A percentile compares a stretch with the other conserved stretches of the same genome.
phyloP scores from a whole-genome alignment of 2,113 vertebrate genomes.

The Ptilonorhynchus violaceus region DNA sequence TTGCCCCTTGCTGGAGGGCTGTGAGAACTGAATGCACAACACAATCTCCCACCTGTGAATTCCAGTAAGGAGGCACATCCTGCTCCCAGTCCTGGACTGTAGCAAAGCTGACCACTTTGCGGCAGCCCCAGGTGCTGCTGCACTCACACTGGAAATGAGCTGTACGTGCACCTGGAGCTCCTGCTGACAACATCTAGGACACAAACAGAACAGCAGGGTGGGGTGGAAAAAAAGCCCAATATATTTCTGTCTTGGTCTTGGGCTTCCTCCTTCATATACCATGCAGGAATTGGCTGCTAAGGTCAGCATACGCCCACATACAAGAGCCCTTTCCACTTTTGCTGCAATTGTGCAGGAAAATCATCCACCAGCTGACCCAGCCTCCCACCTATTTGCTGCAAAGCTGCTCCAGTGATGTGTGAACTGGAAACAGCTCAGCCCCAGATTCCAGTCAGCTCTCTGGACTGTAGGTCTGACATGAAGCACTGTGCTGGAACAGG shows the following conservation, averaged over 20 bases:
- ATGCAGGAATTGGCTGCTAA: not conserved
- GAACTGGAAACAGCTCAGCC: not conserved
- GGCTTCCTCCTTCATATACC: not conserved
- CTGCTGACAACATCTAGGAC: not conserved
- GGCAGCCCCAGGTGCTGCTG: not conserved
- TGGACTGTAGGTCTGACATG: not conserved
- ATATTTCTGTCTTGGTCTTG: not conserved
- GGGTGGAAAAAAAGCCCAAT: not conserved
- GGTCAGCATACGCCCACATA: accelerated
- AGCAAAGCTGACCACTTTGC: not conserved
- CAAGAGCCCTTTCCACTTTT: not conserved
- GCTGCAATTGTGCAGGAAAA: not conserved
- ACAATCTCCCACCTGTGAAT: accelerated
- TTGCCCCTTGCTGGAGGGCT: not conserved
- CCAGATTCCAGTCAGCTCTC: not conserved
- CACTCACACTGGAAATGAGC: not conserved
- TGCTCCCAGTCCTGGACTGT: not conserved
- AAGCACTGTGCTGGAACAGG: not conserved
- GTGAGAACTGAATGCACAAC: not conserved
- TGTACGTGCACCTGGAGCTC: accelerated
- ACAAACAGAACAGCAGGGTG: not conserved
- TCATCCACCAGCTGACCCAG: not conserved
- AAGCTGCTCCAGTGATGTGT: not conserved
- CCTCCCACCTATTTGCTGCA: not conserved
- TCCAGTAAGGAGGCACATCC: not conserved